phyloP scores from a whole-genome alignment of 2,888 invertebrate genomes.

The Eupithecia dodoneata region DNA sequence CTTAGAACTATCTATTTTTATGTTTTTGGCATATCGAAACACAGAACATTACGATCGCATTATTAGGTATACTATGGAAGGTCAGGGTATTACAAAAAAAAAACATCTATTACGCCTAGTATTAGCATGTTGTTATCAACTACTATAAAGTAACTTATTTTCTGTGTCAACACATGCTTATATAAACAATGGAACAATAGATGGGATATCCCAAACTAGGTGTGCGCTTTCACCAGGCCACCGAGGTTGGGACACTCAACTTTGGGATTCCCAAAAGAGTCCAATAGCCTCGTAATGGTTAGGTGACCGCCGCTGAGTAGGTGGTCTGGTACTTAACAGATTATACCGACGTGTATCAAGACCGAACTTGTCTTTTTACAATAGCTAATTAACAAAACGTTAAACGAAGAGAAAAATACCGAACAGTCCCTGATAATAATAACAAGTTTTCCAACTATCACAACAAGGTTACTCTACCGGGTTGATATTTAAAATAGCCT shows the following conservation, averaged over 20 bases:
- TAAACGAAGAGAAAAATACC: not conserved
- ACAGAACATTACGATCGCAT: not conserved
- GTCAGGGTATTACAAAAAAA: constrained; percentile 23
- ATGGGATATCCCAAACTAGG: constrained; percentile 58
- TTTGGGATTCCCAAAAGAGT: constrained; percentile 67
- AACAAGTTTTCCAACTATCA: constrained; percentile 47
- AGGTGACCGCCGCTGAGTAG: constrained; percentile 34
- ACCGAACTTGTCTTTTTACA: not conserved
- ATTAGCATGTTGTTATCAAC: constrained; percentile 45
- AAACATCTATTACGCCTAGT: constrained; percentile 31
- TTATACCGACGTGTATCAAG: not conserved
- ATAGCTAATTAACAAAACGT: not conserved
- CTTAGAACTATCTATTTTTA: not conserved
- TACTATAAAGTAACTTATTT: constrained; percentile 8
- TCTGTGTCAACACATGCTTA: constrained; percentile 29
- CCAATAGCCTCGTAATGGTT: constrained; percentile 49
- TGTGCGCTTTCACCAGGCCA: constrained; percentile 64
- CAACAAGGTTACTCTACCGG: constrained; percentile 53
- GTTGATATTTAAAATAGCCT: constrained; percentile 60
- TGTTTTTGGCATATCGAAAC: not conserved
- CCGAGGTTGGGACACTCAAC: constrained; percentile 47
- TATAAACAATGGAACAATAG: constrained; percentile 47
- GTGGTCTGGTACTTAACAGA: constrained; percentile 21
- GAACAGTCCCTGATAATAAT: not conserved
- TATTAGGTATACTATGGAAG: not conserved